Conservation (phyloP, 2,888 invertebrate genomes). For the Campoplex capitator region DNA sequence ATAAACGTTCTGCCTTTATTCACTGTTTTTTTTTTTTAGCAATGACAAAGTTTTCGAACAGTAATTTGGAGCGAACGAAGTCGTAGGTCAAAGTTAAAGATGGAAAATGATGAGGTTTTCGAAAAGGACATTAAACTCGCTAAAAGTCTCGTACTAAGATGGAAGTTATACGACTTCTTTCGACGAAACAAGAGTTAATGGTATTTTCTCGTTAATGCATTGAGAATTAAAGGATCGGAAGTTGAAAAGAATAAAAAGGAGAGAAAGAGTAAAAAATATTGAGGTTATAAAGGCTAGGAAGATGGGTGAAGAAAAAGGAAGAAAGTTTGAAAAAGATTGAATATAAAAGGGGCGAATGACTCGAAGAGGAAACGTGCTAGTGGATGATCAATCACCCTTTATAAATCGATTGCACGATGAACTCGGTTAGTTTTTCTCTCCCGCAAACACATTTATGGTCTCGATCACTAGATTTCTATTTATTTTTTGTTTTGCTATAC, state of each 20-base stretch:
- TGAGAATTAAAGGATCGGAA: neutral
- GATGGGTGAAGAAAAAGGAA: neutral
- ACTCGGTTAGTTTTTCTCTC: neutral
- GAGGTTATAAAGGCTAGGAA: neutral
- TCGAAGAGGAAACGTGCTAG: constrained; percentile 20
- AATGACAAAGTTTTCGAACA: neutral
- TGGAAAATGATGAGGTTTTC: neutral
- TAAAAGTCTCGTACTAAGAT: neutral
- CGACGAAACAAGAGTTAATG: neutral
- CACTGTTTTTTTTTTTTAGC: neutral
- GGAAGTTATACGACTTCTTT: neutral
- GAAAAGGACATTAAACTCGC: neutral
- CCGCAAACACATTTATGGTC: constrained; percentile 8
- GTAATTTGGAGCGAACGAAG: neutral
- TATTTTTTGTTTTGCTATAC: neutral
- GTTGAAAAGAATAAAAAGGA: neutral
- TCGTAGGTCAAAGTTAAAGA: neutral
- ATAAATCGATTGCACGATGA: constrained; percentile 43
- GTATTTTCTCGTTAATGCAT: neutral
- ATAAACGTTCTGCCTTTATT: neutral
- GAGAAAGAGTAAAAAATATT: neutral
- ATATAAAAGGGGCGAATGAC: constrained; percentile 24
- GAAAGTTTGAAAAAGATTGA: neutral
- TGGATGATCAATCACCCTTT: constrained; percentile 41
- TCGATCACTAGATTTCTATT: neutral